Conservation (phyloP, 1,140 invertebrate genomes). For the Lucilia sericata region DNA sequence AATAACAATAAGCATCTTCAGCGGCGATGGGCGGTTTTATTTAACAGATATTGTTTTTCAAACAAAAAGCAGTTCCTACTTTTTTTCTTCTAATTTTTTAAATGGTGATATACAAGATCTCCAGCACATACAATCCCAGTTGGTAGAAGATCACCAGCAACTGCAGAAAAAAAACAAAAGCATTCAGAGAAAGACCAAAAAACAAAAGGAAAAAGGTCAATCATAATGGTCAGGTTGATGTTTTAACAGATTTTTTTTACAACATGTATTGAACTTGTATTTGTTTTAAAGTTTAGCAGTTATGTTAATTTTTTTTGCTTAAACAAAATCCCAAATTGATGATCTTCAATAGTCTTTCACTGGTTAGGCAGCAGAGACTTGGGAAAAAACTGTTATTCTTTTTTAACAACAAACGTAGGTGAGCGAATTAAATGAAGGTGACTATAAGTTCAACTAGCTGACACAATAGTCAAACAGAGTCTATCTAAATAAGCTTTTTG, state of each 20-base stretch:
- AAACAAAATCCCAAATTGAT: not conserved
- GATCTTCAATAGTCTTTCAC: not conserved
- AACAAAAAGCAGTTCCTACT: not conserved
- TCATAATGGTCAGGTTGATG: conserved; percentile 39
- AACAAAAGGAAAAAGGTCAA: conserved; percentile 28
- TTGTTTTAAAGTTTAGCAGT: conserved; percentile 23
- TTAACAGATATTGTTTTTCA: conserved; percentile 42
- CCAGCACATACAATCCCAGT: not conserved
- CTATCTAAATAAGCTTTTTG: conserved; percentile 17
- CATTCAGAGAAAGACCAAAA: not conserved
- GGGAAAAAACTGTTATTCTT: not conserved
- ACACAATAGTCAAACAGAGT: conserved; percentile 50
- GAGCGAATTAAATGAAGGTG: conserved; percentile 62
- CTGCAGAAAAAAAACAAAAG: not conserved
- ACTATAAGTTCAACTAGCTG: conserved; percentile 64
- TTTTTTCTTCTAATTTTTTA: not conserved
- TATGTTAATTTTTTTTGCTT: conserved; percentile 27
- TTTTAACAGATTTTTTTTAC: not conserved
- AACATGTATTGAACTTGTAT: conserved; percentile 33
- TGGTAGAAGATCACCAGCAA: not conserved
- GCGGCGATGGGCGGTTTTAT: conserved; percentile 46
- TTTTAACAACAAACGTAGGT: conserved; percentile 34
- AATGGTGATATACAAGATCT: conserved; percentile 37
- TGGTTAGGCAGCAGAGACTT: not conserved
- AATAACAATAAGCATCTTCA: conserved; percentile 46